A percentile compares a stretch with the other conserved stretches of the same genome.
Conservation (phyloP, 2,888 invertebrate genomes). For the Liopterus haemorrhoidalis region DNA sequence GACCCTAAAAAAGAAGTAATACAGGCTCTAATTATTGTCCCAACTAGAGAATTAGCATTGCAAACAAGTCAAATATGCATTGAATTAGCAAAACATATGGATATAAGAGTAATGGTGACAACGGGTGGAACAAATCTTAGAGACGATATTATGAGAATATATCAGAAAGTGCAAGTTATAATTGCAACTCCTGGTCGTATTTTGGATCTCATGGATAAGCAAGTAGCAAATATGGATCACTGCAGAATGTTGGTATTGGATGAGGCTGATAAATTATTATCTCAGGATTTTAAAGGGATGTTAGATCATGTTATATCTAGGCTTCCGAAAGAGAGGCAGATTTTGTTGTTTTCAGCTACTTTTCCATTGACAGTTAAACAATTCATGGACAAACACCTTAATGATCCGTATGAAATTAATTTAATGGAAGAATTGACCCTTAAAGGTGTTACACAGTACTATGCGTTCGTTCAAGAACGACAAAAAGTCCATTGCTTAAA, state of each 20-base stretch:
- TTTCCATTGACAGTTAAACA: conserved; percentile 98
- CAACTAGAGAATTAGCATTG: conserved; percentile 95
- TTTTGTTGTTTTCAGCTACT: conserved; percentile 97
- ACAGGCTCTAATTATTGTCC: conserved; percentile 97
- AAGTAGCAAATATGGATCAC: conserved; percentile 78
- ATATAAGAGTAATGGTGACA: conserved; percentile 98
- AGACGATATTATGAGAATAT: conserved; percentile 99
- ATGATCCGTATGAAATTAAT: conserved; percentile 98
- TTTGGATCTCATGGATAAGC: conserved; percentile 98
- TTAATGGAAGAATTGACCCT: conserved; percentile 99
- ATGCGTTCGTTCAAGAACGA: conserved; percentile 99
- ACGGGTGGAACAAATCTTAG: conserved; percentile 97
- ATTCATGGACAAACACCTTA: conserved; percentile 97
- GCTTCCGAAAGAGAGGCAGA: conserved; percentile 93
- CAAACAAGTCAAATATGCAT: conserved; percentile 99
- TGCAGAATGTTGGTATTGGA: conserved; percentile 97
- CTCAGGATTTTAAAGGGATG: conserved; percentile 95
- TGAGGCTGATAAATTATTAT: conserved; percentile 98
- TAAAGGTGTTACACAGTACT: conserved; percentile 99
- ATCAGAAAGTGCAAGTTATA: conserved; percentile 98
- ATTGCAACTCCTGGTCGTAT: conserved; percentile 99
- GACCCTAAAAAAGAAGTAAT: conserved; percentile 85
- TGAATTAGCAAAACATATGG: conserved; percentile 95
- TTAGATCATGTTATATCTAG: conserved; percentile 92
- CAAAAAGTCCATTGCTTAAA: conserved; percentile 99